Evolutionary conservation across 1,140 invertebrate species (phyloP), one percentile per base, ranked within the genome.

Genomic region (Ganaspis sp.): DNA sequence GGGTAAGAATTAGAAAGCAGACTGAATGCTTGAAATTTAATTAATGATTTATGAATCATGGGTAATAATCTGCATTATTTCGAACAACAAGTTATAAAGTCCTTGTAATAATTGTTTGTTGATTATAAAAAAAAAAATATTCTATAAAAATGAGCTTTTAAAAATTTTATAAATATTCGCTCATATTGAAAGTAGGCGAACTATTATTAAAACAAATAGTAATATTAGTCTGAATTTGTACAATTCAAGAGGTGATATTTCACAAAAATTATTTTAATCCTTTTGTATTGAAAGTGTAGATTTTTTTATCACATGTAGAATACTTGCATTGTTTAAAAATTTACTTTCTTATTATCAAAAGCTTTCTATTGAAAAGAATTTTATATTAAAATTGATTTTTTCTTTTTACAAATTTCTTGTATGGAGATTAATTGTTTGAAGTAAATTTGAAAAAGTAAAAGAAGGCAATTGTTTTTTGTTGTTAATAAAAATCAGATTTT

Each of bases 21-120:
- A 64, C n/a, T 5, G 15, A 34, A 29, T 6, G 12, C 26, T 64
- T 15, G 4, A 64, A 64, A 53, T 23, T 58, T 45, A 73, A 71
- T 64, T 38, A 69, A 69, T 72, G 29, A 29, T 72, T 54, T 29
- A 70, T 70, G 58, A 42, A 54, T 12, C 38, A 45, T 58, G 21
- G 21, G 0, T 64, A n/a, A 29, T 15, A 21, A 9, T 54, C 19
- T 64, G 23, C 29, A 34, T 64, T 15, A 29, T 64, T 64, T 34
- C 58, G 15, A 64, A 6, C 23, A 29, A 29, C 4, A 49, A 49
- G 45, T 64, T 64, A 29, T 29, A 29, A 64, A 64, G 58, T 12
- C 23, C 23, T 29, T 64, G 15, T 64, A 29, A 64, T 64, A 64
- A 64, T 29, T 29, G 45, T 17, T 17, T 49, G 58, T 64, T 64